Percentiles rank a stretch among this genome's conserved stretches.
phyloP scores from a whole-genome alignment of 2,113 vertebrate genomes.

The Synodontis membranacea region DNA sequence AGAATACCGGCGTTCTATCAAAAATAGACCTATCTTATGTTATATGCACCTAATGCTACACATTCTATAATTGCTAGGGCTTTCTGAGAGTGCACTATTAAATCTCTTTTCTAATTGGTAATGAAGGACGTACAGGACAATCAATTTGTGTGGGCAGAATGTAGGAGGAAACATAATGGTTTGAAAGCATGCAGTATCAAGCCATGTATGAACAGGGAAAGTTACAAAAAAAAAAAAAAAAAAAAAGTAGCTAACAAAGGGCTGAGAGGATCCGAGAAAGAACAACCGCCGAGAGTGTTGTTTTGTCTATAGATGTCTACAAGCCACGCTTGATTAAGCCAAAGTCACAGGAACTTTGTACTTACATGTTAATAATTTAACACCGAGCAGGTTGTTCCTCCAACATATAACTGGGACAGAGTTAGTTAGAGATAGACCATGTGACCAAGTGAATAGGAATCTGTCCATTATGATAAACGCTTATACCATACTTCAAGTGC shows the following conservation, averaged over 20 bases:
- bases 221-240: too few relatives aligned
- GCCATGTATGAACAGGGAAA: conserved; percentile 5
- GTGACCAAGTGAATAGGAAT: not conserved
- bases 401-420: not conserved
- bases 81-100: conserved; percentile 9
- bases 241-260: not conserved
- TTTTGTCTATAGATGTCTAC: conserved; percentile 22
- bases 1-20: not conserved
- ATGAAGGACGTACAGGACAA: conserved; percentile 21
- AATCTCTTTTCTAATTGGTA: conserved; percentile 6
- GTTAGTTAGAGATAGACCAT: not conserved
- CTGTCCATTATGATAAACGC: conserved; percentile 12
- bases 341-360: conserved; percentile 1
- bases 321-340: not conserved
- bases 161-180: conserved; percentile 36
- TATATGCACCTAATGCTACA: conserved; percentile 32
- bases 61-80: conserved; percentile 27
- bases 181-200: conserved; percentile 13
- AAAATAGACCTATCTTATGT: conserved; percentile 28
- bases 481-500: conserved; percentile 24
- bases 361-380: conserved; percentile 23
- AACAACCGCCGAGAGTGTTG: too few relatives aligned
- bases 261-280: not conserved
- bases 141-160: conserved; percentile 28
- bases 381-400: not conserved